phyloP scores from a whole-genome alignment of 2,113 vertebrate genomes.

The Megaleporinus macrocephalus region DNA sequence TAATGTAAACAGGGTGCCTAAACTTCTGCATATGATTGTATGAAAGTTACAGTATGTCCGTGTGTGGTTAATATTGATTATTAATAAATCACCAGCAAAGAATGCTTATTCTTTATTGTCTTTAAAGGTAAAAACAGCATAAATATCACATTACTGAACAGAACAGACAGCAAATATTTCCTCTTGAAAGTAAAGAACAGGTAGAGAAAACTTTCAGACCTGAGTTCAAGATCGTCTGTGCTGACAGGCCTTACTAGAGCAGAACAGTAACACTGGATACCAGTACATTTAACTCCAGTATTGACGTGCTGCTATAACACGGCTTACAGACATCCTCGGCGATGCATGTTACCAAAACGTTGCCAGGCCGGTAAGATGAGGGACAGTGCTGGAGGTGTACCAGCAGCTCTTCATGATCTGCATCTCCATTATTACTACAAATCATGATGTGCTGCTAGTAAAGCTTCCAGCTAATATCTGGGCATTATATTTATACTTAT shows the following conservation, averaged over 20 bases:
- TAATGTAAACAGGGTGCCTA: no score
- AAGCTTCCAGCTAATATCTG: conserved; percentile 54
- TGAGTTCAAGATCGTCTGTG: neutral
- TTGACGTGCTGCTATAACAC: conserved; percentile 84
- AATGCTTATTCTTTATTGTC: no score
- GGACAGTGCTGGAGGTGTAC: conserved; percentile 48
- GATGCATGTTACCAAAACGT: neutral
- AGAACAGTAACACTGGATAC: conserved; percentile 85
- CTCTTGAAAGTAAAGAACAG: neutral
- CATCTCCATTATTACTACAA: conserved; percentile 83
- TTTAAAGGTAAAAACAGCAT: no score
- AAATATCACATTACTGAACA: no score
- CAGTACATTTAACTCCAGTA: conserved; percentile 79
- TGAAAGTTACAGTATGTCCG: no score
- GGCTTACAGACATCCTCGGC: conserved; percentile 55
- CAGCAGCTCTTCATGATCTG: conserved; percentile 84
- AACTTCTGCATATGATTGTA: no score
- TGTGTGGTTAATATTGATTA: no score
- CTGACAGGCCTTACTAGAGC: conserved; percentile 78
- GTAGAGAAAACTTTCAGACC: neutral
- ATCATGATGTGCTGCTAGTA: conserved; percentile 84
- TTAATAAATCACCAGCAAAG: no score
- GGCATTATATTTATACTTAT: no score
- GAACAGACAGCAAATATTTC: no score
- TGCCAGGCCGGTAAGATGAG: neutral